A percentile compares a stretch with the other conserved stretches of the same genome.
phyloP scores from a whole-genome alignment of 2,888 invertebrate species.

The Cactoblastis cactorum region DNA sequence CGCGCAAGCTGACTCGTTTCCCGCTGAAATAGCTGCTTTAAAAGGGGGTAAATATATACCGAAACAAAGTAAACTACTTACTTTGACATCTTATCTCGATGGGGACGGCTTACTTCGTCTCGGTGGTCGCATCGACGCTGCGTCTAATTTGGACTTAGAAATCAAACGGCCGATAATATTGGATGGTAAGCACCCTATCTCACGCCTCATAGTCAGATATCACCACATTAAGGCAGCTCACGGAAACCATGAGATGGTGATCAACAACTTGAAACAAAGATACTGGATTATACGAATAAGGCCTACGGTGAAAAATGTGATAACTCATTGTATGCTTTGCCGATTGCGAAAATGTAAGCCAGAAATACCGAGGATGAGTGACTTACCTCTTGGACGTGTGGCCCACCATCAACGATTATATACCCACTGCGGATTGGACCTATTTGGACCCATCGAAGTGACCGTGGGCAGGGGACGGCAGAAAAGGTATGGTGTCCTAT shows the following conservation, averaged over 20 bases:
- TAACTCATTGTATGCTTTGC: background rate
- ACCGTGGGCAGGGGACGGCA: background rate
- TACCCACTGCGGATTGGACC: background rate
- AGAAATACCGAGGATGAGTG: background rate
- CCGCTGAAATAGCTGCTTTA: background rate
- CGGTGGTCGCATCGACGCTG: background rate
- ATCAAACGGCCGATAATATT: background rate
- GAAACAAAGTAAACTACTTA: background rate
- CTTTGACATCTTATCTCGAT: background rate
- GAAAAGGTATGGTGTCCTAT: constrained; percentile 20
- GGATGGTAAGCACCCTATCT: background rate
- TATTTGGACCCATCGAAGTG: background rate
- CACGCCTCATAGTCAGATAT: background rate
- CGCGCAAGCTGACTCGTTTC: background rate
- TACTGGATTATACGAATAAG: background rate
- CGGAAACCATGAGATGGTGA: too few species aligned
- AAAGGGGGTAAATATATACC: background rate
- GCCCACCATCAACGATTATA: background rate
- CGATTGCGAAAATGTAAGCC: background rate
- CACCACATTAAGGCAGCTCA: background rate
- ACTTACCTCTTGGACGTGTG: background rate
- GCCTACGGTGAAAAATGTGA: background rate
- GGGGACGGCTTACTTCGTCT: background rate
- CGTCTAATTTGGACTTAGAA: background rate
- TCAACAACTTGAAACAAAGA: background rate